Conservation (phyloP, 2,113 vertebrate species). For the Raja brachyura region DNA sequence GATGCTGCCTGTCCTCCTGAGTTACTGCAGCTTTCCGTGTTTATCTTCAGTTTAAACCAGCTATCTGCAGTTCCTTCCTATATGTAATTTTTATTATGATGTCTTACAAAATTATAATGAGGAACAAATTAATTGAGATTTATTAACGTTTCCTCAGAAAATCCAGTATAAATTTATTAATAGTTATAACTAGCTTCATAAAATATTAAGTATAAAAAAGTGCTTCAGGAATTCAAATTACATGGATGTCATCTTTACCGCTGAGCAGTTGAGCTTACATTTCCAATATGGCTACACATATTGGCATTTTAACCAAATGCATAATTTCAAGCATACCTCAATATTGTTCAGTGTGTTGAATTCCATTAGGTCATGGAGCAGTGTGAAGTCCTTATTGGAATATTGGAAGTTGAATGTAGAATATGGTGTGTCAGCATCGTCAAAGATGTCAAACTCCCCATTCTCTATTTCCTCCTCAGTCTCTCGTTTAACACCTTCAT, state of each 20-base stretch:
- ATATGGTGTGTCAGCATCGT: slow-evolving; percentile 81
- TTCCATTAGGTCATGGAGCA: slow-evolving; percentile 90
- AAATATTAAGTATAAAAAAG: not conserved
- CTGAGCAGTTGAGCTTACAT: too few species aligned
- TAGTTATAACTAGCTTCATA: not conserved
- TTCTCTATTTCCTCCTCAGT: slow-evolving; percentile 79
- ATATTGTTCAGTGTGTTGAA: slow-evolving; percentile 97
- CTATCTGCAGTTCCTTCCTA: too few species aligned
- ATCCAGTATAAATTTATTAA: not conserved
- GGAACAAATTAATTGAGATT: not conserved
- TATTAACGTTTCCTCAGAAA: not conserved
- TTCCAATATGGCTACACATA: not conserved
- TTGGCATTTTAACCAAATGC: not conserved
- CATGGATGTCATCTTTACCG: not conserved
- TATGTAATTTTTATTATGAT: not conserved
- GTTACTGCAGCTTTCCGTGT: too few species aligned
- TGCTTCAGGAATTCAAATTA: not conserved
- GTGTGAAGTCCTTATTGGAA: slow-evolving; percentile 78
- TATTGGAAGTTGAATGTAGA: slow-evolving; percentile 98
- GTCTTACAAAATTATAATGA: not conserved
- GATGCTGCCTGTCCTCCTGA: too few species aligned
- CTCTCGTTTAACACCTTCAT: slow-evolving; percentile 74
- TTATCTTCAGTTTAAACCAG: too few species aligned
- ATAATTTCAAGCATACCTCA: slow-evolving; percentile 60
- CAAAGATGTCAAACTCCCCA: slow-evolving; percentile 96